Percentiles rank a stretch among this genome's conserved stretches.
These are phyloP conservation scores for Coregonus clupeaformis DNA, from an alignment of 2,113 vertebrate genomes.

Conservation along the genomic window DNA sequence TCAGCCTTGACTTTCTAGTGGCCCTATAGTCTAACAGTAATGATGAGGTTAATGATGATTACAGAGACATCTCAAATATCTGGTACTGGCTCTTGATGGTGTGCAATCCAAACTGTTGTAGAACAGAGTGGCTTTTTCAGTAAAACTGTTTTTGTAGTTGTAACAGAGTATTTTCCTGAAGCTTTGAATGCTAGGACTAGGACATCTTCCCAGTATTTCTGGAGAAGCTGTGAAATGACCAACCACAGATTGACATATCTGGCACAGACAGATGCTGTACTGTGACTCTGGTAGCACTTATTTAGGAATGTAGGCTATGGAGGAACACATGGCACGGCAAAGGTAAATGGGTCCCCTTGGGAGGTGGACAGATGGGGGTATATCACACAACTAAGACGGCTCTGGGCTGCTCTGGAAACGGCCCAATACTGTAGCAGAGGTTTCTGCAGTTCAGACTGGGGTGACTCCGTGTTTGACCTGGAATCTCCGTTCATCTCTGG, in stretches of 20 bases:
- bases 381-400: conserved; percentile 45
- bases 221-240: conserved; percentile 8
- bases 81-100: conserved; percentile 29
- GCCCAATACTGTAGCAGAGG: conserved; percentile 36
- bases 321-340: conserved; percentile 53
- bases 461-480: conserved; percentile 45
- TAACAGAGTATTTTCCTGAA: background rate
- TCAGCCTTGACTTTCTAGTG: conserved; percentile 12
- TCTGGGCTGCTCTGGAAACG: conserved; percentile 37
- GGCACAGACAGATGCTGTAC: conserved; percentile 50
- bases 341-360: conserved; percentile 52
- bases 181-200: background rate
- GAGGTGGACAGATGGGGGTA: conserved; percentile 59
- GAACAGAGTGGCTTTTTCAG: conserved; percentile 8
- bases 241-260: conserved; percentile 44
- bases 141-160: conserved; percentile 43
- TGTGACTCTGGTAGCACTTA: conserved; percentile 35
- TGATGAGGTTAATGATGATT: conserved; percentile 54
- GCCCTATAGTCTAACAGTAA: too few species aligned
- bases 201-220: conserved; percentile 12
- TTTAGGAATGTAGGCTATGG: conserved; percentile 63
- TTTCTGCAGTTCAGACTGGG: conserved; percentile 36
- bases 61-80: conserved; percentile 53
- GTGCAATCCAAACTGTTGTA: conserved; percentile 35
- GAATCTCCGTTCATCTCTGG: conserved; percentile 21